These are phyloP conservation scores for Montipora cactus DNA, from an alignment of 64 coral and sea anemone genomes.

Conservation along the genomic window DNA sequence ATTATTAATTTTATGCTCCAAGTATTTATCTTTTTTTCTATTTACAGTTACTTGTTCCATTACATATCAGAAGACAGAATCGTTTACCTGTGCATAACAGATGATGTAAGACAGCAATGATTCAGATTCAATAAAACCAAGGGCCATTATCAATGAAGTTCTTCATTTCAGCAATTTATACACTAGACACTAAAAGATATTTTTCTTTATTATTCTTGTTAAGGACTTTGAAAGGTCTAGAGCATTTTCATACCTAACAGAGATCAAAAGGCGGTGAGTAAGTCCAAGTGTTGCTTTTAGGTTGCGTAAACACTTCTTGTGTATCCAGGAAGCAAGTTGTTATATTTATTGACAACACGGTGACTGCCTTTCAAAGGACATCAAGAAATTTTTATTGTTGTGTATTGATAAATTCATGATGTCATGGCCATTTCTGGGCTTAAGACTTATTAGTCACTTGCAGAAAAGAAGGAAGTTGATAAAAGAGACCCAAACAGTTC, in stretches of 20 bases:
- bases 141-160: not conserved
- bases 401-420: no score
- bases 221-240: constrained; percentile 98
- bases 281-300: not conserved
- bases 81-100: constrained; percentile 96
- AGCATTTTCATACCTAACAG: constrained; percentile 92
- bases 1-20: no score
- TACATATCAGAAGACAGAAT: constrained; percentile 98
- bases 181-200: not conserved
- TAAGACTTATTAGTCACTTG: no score
- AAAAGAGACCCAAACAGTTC: no score
- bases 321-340: not conserved
- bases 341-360: no score
- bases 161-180: not conserved
- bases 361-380: no score
- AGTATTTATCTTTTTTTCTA: not conserved
- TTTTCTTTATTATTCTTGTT: constrained; percentile 7
- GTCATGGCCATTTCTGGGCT: no score
- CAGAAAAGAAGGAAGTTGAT: no score
- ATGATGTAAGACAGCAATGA: constrained; percentile 83
- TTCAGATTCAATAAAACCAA: no score
- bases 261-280: constrained; percentile 97
- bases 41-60: constrained; percentile 97
- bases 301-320: not conserved
- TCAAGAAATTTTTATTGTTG: no score